These are phyloP conservation scores for Odobenus rosmarus DNA, from an alignment of 2,113 vertebrate genomes.

Conservation along the genomic window DNA sequence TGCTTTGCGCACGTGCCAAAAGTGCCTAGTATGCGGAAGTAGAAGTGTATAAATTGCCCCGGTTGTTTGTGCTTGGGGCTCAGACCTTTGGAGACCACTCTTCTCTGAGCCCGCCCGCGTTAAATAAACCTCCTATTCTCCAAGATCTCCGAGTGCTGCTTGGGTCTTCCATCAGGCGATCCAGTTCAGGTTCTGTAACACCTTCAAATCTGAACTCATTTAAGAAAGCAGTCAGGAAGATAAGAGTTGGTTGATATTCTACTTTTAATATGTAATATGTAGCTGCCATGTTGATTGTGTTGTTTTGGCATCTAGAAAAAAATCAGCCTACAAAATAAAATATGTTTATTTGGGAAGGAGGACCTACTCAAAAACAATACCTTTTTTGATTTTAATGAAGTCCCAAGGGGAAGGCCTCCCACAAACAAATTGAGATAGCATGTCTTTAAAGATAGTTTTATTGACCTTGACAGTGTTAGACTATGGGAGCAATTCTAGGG, in stretches of 20 bases:
- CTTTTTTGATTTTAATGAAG: conserved; percentile 43
- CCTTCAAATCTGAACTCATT: conserved; percentile 1
- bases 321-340: conserved; percentile 29
- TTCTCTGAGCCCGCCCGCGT: too few relatives aligned
- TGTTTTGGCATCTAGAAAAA: background rate
- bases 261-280: background rate
- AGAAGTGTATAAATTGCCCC: too few relatives aligned
- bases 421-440: background rate
- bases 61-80: too few relatives aligned
- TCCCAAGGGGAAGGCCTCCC: background rate
- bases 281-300: background rate
- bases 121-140: too few relatives aligned
- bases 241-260: background rate
- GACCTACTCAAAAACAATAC: background rate
- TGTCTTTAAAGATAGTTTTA: background rate
- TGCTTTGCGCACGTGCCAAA: too few relatives aligned
- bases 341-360: background rate
- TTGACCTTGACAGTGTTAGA: background rate
- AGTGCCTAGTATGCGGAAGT: too few relatives aligned
- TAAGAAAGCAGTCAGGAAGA: conserved; percentile 27
- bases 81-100: too few relatives aligned
- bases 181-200: too few relatives aligned
- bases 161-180: too few relatives aligned
- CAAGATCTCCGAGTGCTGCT: too few relatives aligned
- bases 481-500: background rate